Base-by-base conservation (phyloP, 2,113 vertebrate species). In the Acrocephalus kingi region DNA sequence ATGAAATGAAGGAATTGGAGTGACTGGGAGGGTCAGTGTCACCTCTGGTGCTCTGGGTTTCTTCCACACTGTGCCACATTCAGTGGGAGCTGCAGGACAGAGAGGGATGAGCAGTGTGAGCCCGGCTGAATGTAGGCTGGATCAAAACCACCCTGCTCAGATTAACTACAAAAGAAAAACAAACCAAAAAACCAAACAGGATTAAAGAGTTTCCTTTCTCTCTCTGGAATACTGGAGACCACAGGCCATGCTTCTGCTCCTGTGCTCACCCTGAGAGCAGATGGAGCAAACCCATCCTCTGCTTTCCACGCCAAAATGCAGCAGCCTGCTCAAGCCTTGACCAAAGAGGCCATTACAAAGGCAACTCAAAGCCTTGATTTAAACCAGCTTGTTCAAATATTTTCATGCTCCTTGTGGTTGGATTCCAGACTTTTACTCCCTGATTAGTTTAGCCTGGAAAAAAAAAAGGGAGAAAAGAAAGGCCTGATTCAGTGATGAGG, bases 201-300 rank as follows among this genome's bases (percentile, higher is more conserved):
- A 82, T 46, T 61, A 27, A 77, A 87, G 23, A 46, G 56, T 73
- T 89, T 71, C 15, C 28, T 64, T 82, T 73, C 12, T 49, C n/a
- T 63, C 14, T 48, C 31, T 73, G 55, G 51, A 67, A 64, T 27
- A 89, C 1, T 2, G 4, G 49, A 74, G 66, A 31, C 52, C 4
- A 1, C 35, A 61, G 56, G 41, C 51, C 18, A 7, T 43, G n/a
- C 58, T 49, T 61, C 51, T 83, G 55, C 33, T 28, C 55, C 37
- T 0, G 0, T 2, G 3, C 45, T 84, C 0, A 0, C 21, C 39
- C 54, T 0, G 0, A 59, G 37, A 63, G 49, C 0, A 0, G 39
- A 63, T 2, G 23, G 55, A 91, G 33, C 33, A 73, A 82, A 78
- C 18, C 7, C 22, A 18, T 69, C 30, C 64, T 78, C 64, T 63